These are phyloP conservation scores for Nymphalis c-album DNA, from an alignment of 2,888 invertebrate genomes.

Conservation along the genomic window DNA sequence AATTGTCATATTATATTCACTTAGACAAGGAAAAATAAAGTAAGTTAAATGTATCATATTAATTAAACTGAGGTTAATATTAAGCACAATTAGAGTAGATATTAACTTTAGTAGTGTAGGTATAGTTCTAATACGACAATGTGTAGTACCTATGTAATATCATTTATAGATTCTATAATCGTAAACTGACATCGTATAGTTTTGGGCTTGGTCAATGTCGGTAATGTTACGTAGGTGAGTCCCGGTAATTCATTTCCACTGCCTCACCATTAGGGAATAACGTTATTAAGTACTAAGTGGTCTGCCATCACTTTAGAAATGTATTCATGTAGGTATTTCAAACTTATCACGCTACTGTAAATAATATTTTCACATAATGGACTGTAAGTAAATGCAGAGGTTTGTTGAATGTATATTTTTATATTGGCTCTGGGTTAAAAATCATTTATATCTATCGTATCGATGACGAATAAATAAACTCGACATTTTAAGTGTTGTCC, in stretches of 20 bases:
- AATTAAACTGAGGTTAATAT: not conserved
- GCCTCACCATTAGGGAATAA: constrained; percentile 42
- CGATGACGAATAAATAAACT: not conserved
- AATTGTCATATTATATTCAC: not conserved
- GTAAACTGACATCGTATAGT: constrained; percentile 20
- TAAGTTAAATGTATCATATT: not conserved
- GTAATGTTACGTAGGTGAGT: constrained; percentile 34
- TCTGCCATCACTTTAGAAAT: constrained; percentile 9
- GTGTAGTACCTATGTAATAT: constrained; percentile 6
- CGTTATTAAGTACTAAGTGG: constrained; percentile 27
- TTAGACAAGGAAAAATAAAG: not conserved
- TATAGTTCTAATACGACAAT: constrained; percentile 1
- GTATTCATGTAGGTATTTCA: constrained; percentile 6
- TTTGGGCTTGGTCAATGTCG: constrained; percentile 45
- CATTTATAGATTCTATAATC: constrained; percentile 7
- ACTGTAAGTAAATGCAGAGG: not conserved
- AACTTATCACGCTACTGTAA: not conserved
- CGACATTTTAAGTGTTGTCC: not conserved
- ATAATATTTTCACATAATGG: not conserved
- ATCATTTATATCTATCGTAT: not conserved
- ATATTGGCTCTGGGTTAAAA: not conserved
- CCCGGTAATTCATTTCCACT: constrained; percentile 42
- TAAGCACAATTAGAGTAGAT: constrained; percentile 9
- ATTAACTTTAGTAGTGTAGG: constrained; percentile 1
- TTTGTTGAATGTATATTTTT: not conserved